phyloP scores from a whole-genome alignment of 2,888 invertebrate genomes.

The Rhodophaea formosa region DNA sequence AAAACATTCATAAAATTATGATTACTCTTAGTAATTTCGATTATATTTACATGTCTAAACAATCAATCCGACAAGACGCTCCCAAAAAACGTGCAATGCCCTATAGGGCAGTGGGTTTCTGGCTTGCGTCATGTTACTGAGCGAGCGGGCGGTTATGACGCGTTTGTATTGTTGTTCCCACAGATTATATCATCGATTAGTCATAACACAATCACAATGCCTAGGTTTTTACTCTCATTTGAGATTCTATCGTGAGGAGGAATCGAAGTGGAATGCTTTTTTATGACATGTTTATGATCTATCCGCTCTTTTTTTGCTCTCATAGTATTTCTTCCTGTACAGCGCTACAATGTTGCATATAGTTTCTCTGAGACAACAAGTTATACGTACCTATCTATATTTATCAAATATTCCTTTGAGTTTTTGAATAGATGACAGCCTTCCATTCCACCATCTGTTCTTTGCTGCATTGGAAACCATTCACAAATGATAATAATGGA shows the following conservation, averaged over 20 bases:
- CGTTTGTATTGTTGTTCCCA: conserved; percentile 26
- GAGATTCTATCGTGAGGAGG: conserved; percentile 10
- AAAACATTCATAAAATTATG: no score
- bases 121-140: conserved; percentile 3
- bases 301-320: no score
- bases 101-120: conserved; percentile 13
- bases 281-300: neutral
- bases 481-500: no score
- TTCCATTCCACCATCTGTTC: no score
- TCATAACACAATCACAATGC: conserved; percentile 28
- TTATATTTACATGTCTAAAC: neutral
- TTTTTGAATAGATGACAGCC: no score
- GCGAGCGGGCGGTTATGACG: conserved; percentile 27
- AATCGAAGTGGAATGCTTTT: neutral
- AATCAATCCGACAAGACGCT: neutral
- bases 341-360: no score
- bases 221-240: conserved; percentile 36
- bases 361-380: no score
- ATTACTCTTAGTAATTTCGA: no score
- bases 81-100: neutral
- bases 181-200: conserved; percentile 41
- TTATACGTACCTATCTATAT: no score
- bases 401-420: no score
- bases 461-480: no score
- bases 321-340: no score